Evolutionary conservation across 1,140 invertebrate genomes (phyloP).

Genomic region (Drosophila simulans): DNA sequence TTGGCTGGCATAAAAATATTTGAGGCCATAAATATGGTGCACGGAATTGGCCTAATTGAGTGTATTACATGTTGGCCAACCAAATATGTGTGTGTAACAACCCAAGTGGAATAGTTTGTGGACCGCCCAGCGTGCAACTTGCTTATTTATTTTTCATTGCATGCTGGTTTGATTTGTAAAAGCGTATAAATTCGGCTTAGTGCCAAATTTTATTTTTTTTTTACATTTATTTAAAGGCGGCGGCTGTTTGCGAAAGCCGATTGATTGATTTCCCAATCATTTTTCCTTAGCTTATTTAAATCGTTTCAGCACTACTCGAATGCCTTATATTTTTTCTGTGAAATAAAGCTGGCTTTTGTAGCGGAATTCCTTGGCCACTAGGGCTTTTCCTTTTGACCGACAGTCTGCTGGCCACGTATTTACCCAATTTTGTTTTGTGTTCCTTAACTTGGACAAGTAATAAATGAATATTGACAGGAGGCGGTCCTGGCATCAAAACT

Average conservation of each 20-base stretch:
- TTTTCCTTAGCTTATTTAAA: slow-evolving; percentile 12
- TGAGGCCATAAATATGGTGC: slow-evolving; percentile 70
- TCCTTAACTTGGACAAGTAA: slow-evolving; percentile 60
- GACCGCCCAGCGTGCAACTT: slow-evolving; percentile 21
- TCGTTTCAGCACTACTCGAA: neutral
- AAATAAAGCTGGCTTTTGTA: too few species aligned
- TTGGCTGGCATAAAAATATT: slow-evolving; percentile 68
- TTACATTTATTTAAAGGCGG: slow-evolving; percentile 24
- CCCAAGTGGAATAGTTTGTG: slow-evolving; percentile 16
- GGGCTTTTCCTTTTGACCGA: slow-evolving; percentile 10
- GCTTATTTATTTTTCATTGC: slow-evolving; percentile 69
- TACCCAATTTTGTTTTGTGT: slow-evolving; percentile 24
- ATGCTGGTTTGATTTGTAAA: slow-evolving; percentile 67
- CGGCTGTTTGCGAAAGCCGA: slow-evolving; percentile 1
- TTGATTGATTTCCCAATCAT: slow-evolving; percentile 31
- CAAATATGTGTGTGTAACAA: slow-evolving; percentile 16
- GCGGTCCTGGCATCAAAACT: slow-evolving; percentile 37
- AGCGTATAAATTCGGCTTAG: slow-evolving; percentile 55
- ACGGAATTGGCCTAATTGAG: slow-evolving; percentile 75
- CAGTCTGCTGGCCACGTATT: slow-evolving; percentile 18
- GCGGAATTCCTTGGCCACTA: slow-evolving; percentile 12
- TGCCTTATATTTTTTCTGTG: neutral
- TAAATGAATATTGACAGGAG: slow-evolving; percentile 80
- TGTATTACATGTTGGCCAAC: slow-evolving; percentile 67
- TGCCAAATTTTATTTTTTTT: slow-evolving; percentile 31